Base-by-base conservation (phyloP, 92 coral and sea anemone genomes). In the Meandrina meandrites region DNA sequence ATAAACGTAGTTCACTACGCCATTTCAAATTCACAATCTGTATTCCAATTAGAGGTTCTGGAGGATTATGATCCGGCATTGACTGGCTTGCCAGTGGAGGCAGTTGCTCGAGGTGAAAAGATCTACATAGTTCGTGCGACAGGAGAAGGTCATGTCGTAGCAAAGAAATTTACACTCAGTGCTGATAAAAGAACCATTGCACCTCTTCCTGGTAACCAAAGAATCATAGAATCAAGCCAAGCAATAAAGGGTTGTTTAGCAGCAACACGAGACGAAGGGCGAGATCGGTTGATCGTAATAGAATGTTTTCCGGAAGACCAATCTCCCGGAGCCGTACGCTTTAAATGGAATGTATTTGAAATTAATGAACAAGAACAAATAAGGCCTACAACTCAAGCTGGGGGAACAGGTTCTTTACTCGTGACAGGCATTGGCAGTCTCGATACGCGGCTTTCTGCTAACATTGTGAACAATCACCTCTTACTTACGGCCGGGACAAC, bases 401-500 rank as follows among this genome's bases (percentile, higher is more conserved):
- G 58, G 5, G 54, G 18, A 17, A 8, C 11, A 36, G 74, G 84
- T 18, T 42, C 74, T 21, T 37, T 80, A 35, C 84, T 36, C 37
- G 74, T 80, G 32, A 42, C 84, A 57, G 75, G 84, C 56, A 40
- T 67, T 21, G 84, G 75, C 24, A 47, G 54, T 64, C 75, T 80
- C 42, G 84, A 80, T 36, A 80, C 84, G 19, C 51, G 73, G 53
- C 75, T 47, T 10, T 80, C 84, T 11, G 84, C 84, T 58, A 40
- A 35, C n/a, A 28, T 80, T 64, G 73, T 80, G 34, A 40, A 28
- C 19, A 67, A 80, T 37, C 84, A 80, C 74, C 84, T 80, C 54
- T 40, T 80, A 10, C 73, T 80, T 22, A 80, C 84, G 1, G 84
- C 84, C 1, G 84, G 84, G 36, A 80, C 84, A 22, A 80, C 51